Conservation (phyloP, 2,888 invertebrate species). For the Limnephilus marmoratus region DNA sequence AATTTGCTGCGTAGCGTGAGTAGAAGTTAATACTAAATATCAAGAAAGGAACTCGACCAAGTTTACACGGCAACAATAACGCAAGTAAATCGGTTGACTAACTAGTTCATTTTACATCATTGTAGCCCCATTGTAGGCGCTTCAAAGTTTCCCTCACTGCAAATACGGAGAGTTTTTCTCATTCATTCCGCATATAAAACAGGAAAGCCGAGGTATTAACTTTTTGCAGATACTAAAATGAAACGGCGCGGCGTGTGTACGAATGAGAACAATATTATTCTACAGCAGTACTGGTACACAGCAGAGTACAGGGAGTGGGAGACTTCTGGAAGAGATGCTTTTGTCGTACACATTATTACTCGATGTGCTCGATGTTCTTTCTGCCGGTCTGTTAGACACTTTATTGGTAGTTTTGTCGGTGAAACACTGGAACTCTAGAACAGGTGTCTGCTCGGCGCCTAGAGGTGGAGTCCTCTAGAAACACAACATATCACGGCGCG, state of each 20-base stretch:
- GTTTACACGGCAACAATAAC: conserved; percentile 8
- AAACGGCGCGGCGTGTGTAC: conserved; percentile 35
- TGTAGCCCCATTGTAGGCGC: conserved; percentile 60
- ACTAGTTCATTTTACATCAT: conserved; percentile 62
- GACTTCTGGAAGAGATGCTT: conserved; percentile 19
- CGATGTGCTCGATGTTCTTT: neutral
- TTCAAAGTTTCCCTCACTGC: conserved; percentile 58
- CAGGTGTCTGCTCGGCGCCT: neutral
- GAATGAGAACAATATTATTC: conserved; percentile 47
- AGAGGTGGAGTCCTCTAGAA: neutral
- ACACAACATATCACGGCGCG: neutral
- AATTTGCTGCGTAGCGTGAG: neutral
- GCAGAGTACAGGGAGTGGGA: neutral
- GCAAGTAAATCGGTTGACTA: conserved; percentile 36
- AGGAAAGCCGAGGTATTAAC: conserved; percentile 63
- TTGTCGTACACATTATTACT: conserved; percentile 28
- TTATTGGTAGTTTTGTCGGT: neutral
- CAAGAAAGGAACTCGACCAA: neutral
- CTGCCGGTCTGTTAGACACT: neutral
- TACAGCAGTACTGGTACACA: neutral
- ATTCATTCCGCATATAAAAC: conserved; percentile 60
- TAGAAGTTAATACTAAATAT: neutral
- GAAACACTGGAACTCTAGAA: neutral
- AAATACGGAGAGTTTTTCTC: conserved; percentile 63
- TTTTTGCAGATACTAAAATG: conserved; percentile 60